Conservation (phyloP, 2,113 vertebrate genomes). For the Pygoscelis antarcticus region DNA sequence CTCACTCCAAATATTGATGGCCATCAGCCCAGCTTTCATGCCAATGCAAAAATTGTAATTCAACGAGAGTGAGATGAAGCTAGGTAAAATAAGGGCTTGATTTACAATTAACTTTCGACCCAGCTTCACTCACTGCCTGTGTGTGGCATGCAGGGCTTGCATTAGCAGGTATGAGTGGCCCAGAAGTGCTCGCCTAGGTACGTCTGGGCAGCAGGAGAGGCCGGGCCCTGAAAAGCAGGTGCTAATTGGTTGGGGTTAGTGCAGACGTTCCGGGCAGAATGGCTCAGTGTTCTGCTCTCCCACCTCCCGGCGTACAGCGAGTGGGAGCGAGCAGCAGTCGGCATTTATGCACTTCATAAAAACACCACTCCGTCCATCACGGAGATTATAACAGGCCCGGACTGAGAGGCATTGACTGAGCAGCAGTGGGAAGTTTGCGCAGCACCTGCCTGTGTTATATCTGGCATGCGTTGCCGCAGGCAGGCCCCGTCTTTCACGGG, state of each 20-base stretch:
- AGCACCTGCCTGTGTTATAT: constrained; percentile 47
- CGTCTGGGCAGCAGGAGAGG: neutral
- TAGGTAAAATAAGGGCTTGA: neutral
- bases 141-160: neutral
- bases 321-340: rapidly evolving
- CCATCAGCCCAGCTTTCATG: neutral
- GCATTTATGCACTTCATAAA: constrained; percentile 35
- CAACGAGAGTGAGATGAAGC: neutral
- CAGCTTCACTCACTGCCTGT: neutral
- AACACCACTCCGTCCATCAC: neutral
- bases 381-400: neutral
- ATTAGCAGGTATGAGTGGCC: constrained; percentile 2
- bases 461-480: rapidly evolving
- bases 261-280: neutral
- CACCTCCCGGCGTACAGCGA: rapidly evolving
- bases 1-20: neutral
- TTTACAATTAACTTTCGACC: neutral
- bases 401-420: neutral
- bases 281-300: constrained; percentile 19
- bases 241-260: constrained; percentile 55
- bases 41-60: constrained; percentile 13
- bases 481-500: neutral
- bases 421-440: neutral
- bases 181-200: neutral
- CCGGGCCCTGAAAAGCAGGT: neutral